Percentiles rank a stretch among this genome's conserved stretches.
Conservation (phyloP, 2,888 invertebrate genomes). For the Stegana nigrithorax region DNA sequence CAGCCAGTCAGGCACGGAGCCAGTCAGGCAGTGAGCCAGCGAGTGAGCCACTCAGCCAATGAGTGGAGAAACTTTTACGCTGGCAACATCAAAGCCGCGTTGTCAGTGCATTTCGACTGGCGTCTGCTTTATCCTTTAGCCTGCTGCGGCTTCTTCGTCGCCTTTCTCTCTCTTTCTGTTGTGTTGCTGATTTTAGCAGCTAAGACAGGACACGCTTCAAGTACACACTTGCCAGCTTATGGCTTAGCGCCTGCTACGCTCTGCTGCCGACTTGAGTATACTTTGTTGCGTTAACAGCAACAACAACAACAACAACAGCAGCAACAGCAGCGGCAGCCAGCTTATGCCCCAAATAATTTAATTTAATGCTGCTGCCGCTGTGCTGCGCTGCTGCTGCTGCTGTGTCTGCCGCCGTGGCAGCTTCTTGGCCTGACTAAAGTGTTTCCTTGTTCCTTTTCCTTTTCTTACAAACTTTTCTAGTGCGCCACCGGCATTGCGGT, state of each 20-base stretch:
- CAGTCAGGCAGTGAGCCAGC: not conserved
- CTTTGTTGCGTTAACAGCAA: too few species aligned
- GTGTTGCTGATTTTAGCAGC: not conserved
- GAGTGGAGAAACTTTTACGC: not conserved
- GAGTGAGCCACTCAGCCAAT: not conserved
- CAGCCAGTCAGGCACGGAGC: not conserved
- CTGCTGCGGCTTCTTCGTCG: not conserved
- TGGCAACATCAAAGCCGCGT: conserved; percentile 5
- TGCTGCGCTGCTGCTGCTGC: not conserved
- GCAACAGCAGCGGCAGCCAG: conserved; percentile 24
- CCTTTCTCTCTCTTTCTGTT: not conserved
- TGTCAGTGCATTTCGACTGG: not conserved
- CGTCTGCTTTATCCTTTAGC: not conserved
- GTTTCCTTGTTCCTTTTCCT: too few species aligned
- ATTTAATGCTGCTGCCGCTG: conserved; percentile 47
- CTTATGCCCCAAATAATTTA: conserved; percentile 60
- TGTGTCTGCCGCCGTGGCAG: not conserved
- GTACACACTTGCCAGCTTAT: conserved; percentile 57
- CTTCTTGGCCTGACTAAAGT: not conserved
- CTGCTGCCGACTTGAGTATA: conserved; percentile 44
- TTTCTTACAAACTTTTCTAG: too few species aligned
- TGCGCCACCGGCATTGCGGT: too few species aligned
- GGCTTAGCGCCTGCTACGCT: conserved; percentile 48
- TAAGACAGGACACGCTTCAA: conserved; percentile 36
- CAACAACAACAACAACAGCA: too few species aligned